phyloP scores from a whole-genome alignment of 2,888 invertebrate species.

The Poecilus cupreus region DNA sequence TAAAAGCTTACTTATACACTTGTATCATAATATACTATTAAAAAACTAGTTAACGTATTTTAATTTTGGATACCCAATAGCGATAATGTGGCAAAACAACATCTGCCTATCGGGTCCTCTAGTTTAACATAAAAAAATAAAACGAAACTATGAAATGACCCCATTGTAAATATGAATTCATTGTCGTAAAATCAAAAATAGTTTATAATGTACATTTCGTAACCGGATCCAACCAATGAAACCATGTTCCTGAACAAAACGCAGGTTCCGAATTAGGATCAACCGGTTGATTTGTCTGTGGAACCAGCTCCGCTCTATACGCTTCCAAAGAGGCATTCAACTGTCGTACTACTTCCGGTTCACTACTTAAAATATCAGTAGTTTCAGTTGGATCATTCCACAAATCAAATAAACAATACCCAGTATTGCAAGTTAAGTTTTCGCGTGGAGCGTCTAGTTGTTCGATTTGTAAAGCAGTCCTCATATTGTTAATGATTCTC shows the following conservation, averaged over 20 bases:
- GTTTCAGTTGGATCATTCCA: slow-evolving; percentile 60
- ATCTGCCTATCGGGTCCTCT: no score
- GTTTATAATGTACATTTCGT: background rate
- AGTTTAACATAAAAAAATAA: no score
- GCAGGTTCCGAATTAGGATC: slow-evolving; percentile 59
- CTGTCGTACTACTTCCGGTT: slow-evolving; percentile 51
- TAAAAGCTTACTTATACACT: no score
- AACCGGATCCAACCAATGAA: slow-evolving; percentile 60
- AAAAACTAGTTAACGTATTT: no score
- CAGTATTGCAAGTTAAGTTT: background rate
- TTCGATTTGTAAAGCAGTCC: slow-evolving; percentile 2
- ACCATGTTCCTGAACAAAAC: slow-evolving; percentile 58
- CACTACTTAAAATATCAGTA: slow-evolving; percentile 49
- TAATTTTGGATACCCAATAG: no score
- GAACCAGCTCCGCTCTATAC: slow-evolving; percentile 44
- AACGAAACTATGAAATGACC: no score
- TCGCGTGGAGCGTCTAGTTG: background rate
- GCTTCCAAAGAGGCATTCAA: slow-evolving; percentile 57
- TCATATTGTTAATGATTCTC: background rate
- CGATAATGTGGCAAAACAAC: no score
- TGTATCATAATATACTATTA: no score
- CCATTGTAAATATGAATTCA: no score
- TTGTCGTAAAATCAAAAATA: background rate
- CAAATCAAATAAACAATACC: slow-evolving; percentile 60
- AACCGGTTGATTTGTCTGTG: slow-evolving; percentile 53